Base-by-base conservation (phyloP, 2,888 invertebrate species). In the Trissolcus japonicus region DNA sequence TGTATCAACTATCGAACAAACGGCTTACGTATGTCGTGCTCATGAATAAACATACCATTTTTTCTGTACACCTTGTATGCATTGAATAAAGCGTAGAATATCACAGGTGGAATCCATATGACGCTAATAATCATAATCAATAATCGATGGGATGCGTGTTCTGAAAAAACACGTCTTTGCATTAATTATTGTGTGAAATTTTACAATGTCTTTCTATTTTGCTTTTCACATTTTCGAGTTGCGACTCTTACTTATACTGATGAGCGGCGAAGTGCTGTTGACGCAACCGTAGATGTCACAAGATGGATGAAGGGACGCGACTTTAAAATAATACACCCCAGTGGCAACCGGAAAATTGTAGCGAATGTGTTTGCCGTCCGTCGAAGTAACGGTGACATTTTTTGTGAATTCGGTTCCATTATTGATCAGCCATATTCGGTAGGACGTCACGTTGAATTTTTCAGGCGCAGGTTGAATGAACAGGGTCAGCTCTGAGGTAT, bases 51-150 rank as follows among this genome's bases (percentile, higher is more conserved):
- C 50, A 41, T 76, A 82, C 85, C 84, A 80, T 81, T 83, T 66
- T 83, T 86, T 72, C 78, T 84, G 35, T 82, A 86, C 21, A 86
- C 76, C 80, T 87, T 87, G 66, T 85, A 87, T 14, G 80, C 69
- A 71, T 85, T 83, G 69, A 85, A 87, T 50, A 87, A 65, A 17
- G 82, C 84, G 72, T 85, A 87, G 4, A 86, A 66, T 79, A 86
- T 82, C 74, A 84, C 86, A 62, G 87, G 86, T 56, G 86, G 87
- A 77, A 88, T 85, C 87, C 87, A 88, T 41, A 87, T 83, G 9
- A 86, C 80, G 65, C 87, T 87, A 67, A 88, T 86, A 67, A 88
- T 88, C 88, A 88, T 88, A 53, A 87, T 84, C 17, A 88, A 73
- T 48, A 88, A 66, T 14, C 84, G 85, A 53, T 83, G 81, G 2